A percentile compares a stretch with the other conserved stretches of the same genome.
Conservation (phyloP, 35 echinoderm and acorn worm genomes). For the Hemicentrotus pulcherrimus region DNA sequence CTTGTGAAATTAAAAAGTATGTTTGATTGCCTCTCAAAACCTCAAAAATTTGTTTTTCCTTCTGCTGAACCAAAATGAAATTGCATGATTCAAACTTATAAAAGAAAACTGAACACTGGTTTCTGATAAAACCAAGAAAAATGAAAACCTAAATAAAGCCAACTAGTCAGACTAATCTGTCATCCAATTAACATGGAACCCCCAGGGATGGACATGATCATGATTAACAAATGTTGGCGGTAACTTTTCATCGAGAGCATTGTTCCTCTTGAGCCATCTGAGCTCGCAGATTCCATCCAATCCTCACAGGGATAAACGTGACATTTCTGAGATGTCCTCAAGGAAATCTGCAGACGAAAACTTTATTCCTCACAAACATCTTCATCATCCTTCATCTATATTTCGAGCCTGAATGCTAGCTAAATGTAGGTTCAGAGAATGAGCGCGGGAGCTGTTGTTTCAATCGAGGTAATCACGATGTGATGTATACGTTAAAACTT, state of each 20-base stretch:
- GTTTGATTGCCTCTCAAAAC: neutral
- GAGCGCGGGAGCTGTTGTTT: neutral
- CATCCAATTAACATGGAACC: neutral
- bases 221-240: neutral
- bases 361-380: constrained; percentile 1
- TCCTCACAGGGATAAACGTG: neutral
- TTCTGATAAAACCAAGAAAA: no score
- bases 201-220: neutral
- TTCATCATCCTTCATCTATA: neutral
- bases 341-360: neutral
- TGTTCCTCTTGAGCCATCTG: neutral
- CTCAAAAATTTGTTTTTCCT: neutral
- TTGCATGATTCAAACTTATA: neutral
- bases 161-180: neutral
- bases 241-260: neutral
- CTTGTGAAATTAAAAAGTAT: neutral
- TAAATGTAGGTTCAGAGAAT: neutral
- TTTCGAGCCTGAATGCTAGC: neutral
- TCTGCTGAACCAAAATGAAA: neutral
- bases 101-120: neutral
- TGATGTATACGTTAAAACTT: neutral
- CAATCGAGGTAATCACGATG: neutral
- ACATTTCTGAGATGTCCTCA: neutral
- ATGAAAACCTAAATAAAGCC: neutral
- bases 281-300: neutral